Base-by-base conservation (phyloP, 1,140 invertebrate genomes). In the Andricus grossulariae region DNA sequence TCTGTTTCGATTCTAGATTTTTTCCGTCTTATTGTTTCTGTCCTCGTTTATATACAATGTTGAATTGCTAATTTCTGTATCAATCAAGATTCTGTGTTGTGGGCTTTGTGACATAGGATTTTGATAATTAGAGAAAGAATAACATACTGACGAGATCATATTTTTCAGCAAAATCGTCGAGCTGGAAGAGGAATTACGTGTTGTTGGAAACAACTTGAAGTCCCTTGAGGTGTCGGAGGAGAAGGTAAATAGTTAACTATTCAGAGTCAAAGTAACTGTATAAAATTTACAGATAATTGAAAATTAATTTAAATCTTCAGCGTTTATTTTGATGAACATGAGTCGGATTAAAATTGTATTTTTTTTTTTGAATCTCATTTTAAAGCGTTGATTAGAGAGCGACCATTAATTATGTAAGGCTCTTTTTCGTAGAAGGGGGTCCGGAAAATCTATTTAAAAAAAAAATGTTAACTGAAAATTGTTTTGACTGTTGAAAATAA, bases 181-280 rank as follows among this genome's bases (percentile, higher is more conserved):
- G 93, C 96, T 99, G 93, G 98, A 99, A 92, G 99, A 99, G 91
- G 98, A 99, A 93, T 95, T 99, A 87, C 97, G 98, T 90, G 98
- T 99, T 87, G 98, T 99, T 91, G 98, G 98, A 91, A 99, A 99
- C 96, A 99, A 99, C 95, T 94, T 99, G 93, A 99, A 99, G 93
- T 99, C 98, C 89, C 96, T 99, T 88, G 98, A 99, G 94, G 98
- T 99, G 88, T 98, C 98, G 86, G 98, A 99, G 93, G 98, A 99
- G 93, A 99, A 99, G 97, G 99, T 99, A 71, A 19, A 71, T 57
- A 70, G 71, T 60, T 73, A 57, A 25, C 76, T 72, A 45, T 73
- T 70, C 39, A 55, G 39, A 55, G 54, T 32, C 25, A 45, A 16
- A 21, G 16, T 54, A 13, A 0, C 60, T 16, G 15, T 32, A 71